phyloP scores from a whole-genome alignment of 1,140 invertebrate species.

The Anastrepha obliqua region DNA sequence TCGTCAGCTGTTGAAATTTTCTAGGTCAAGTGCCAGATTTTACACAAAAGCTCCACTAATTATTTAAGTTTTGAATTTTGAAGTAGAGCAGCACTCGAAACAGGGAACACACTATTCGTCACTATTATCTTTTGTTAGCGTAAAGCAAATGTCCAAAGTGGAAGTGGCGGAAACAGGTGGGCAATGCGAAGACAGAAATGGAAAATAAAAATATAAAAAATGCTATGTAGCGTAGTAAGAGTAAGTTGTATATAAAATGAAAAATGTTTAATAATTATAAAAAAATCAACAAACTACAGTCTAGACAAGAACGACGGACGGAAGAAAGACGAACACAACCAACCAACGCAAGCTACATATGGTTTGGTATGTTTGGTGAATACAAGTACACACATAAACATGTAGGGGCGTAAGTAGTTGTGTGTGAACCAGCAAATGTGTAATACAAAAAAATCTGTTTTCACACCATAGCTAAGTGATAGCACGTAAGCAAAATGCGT shows the following conservation, averaged over 20 bases:
- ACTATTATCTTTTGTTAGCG: background rate
- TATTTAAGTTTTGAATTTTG: background rate
- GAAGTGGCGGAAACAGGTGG: constrained; percentile 17
- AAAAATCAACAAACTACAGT: no score
- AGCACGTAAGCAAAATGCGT: background rate
- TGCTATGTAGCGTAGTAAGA: no score
- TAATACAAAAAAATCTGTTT: constrained; percentile 35
- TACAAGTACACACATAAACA: background rate
- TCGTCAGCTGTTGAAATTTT: background rate
- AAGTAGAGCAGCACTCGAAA: background rate
- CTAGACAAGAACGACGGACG: no score
- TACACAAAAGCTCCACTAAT: background rate
- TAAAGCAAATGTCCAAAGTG: background rate
- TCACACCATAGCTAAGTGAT: background rate
- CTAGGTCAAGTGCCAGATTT: background rate
- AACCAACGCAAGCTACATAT: background rate
- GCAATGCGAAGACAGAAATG: background rate
- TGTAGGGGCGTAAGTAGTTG: background rate
- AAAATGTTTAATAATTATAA: background rate
- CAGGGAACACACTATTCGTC: background rate
- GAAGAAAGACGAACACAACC: background rate
- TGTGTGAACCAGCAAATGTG: background rate
- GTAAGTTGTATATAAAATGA: background rate
- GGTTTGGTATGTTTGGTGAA: background rate
- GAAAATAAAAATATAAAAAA: background rate